phyloP scores from a whole-genome alignment of 1,140 invertebrate species.

The Pristionchus pacificus region DNA sequence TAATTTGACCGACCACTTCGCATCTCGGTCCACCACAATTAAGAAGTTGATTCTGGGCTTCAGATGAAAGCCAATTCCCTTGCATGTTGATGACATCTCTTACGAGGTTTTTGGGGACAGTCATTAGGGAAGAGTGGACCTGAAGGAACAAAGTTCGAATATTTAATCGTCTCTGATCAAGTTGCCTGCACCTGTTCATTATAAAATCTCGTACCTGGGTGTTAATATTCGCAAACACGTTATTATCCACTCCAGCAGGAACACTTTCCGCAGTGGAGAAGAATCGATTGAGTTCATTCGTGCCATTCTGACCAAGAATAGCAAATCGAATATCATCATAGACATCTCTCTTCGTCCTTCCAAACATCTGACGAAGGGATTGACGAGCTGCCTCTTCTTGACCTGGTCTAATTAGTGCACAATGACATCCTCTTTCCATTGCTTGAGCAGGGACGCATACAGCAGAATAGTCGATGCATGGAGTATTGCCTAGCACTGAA shows the following conservation, averaged over 20 bases:
- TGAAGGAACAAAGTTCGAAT: too few species aligned
- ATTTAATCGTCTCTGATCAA: too few species aligned
- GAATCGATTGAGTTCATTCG: slow-evolving; percentile 11
- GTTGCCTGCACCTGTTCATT: too few species aligned
- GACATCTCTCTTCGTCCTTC: slow-evolving; percentile 2
- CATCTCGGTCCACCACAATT: slow-evolving; percentile 6
- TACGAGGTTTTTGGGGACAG: too few species aligned
- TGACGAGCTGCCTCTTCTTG: slow-evolving; percentile 9
- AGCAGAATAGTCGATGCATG: slow-evolving; percentile 9
- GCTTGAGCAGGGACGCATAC: slow-evolving; percentile 13
- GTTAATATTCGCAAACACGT: slow-evolving; percentile 12
- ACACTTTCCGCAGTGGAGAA: slow-evolving; percentile 10
- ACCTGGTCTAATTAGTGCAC: slow-evolving; percentile 9
- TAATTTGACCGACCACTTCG: slow-evolving; percentile 17
- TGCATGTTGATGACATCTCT: too few species aligned
- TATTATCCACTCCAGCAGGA: slow-evolving; percentile 12
- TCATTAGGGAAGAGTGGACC: too few species aligned
- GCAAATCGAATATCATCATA: slow-evolving; percentile 7
- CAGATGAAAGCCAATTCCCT: too few species aligned
- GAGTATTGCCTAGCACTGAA: slow-evolving; percentile 5
- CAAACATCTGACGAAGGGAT: slow-evolving; percentile 7
- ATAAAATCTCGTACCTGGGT: slow-evolving; percentile 9
- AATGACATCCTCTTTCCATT: slow-evolving; percentile 14
- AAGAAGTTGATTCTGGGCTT: too few species aligned
- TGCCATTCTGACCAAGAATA: slow-evolving; percentile 10